These are phyloP conservation scores for Metacarcinus magister DNA, from an alignment of 2,888 invertebrate genomes.

Conservation along the genomic window DNA sequence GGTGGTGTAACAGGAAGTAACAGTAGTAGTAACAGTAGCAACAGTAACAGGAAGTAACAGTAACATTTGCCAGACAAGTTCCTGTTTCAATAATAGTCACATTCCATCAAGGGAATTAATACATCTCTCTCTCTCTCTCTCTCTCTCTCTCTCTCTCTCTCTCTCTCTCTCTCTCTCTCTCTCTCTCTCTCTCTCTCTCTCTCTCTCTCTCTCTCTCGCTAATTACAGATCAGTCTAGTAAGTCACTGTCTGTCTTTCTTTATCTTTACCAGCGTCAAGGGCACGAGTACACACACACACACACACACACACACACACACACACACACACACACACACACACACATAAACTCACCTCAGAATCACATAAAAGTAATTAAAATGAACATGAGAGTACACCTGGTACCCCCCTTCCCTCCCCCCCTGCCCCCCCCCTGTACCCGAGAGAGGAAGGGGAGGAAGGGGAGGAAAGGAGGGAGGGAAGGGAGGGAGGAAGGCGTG, in stretches of 20 bases:
- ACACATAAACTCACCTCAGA: constrained; percentile 1
- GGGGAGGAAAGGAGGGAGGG: neutral
- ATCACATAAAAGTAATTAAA: neutral
- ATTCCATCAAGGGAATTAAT: too few species aligned
- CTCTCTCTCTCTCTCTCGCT: neutral
- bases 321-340: constrained; percentile 48
- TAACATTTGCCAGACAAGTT: neutral
- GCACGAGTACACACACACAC: too few species aligned
- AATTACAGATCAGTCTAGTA: too few species aligned
- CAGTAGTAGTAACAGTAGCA: too few species aligned
- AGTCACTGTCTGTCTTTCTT: too few species aligned
- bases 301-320: neutral
- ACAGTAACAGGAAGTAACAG: neutral
- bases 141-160: too few species aligned
- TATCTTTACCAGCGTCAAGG: neutral
- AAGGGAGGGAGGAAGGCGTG: neutral
- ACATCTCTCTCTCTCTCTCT: too few species aligned
- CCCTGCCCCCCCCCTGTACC: neutral
- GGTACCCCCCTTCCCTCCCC: neutral
- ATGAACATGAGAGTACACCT: neutral
- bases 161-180: too few species aligned
- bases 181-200: neutral
- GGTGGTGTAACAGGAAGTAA: too few species aligned
- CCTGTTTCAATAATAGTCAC: too few species aligned
- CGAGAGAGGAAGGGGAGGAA: neutral